Percentiles rank a stretch among this genome's conserved stretches.
phyloP scores from a whole-genome alignment of 35 echinoderm and acorn worm species.

The Apostichopus japonicus region DNA sequence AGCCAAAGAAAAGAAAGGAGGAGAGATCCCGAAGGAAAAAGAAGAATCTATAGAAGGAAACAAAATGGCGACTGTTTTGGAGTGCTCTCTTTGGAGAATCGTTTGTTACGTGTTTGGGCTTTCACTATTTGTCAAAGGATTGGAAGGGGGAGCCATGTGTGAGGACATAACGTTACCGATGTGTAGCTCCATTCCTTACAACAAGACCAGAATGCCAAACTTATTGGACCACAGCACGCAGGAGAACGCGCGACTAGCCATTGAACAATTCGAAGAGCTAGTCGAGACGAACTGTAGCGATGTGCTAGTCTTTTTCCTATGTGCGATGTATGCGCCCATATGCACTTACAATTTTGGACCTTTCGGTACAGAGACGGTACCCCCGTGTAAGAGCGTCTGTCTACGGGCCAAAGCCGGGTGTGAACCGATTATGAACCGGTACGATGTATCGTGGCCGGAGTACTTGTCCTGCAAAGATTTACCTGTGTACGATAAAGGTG shows the following conservation, averaged over 20 bases:
- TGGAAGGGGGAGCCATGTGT: constrained; percentile 59
- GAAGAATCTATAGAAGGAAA: background rate
- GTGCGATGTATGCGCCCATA: constrained; percentile 97
- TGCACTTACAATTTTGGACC: constrained; percentile 78
- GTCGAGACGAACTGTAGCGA: constrained; percentile 89
- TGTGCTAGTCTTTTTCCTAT: constrained; percentile 81
- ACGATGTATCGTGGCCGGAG: constrained; percentile 83
- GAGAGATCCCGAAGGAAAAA: background rate
- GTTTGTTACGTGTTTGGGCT: constrained; percentile 23
- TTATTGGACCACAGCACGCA: constrained; percentile 93
- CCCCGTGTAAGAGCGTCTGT: constrained; percentile 93
- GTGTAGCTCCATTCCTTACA: constrained; percentile 82
- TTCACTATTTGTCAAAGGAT: background rate
- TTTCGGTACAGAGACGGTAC: constrained; percentile 77
- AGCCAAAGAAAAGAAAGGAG: too few relatives aligned
- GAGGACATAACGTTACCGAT: constrained; percentile 81
- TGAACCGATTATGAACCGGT: constrained; percentile 84
- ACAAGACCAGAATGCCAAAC: constrained; percentile 96
- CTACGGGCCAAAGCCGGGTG: constrained; percentile 69
- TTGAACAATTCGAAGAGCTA: constrained; percentile 90
- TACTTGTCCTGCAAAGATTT: constrained; percentile 81
- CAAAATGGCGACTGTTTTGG: constrained; percentile 7
- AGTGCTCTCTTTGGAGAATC: background rate
- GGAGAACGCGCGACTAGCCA: constrained; percentile 91
- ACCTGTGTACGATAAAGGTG: constrained; percentile 88